Conservation (phyloP, 2,888 invertebrate species). For the Meteorus cinctellus region DNA sequence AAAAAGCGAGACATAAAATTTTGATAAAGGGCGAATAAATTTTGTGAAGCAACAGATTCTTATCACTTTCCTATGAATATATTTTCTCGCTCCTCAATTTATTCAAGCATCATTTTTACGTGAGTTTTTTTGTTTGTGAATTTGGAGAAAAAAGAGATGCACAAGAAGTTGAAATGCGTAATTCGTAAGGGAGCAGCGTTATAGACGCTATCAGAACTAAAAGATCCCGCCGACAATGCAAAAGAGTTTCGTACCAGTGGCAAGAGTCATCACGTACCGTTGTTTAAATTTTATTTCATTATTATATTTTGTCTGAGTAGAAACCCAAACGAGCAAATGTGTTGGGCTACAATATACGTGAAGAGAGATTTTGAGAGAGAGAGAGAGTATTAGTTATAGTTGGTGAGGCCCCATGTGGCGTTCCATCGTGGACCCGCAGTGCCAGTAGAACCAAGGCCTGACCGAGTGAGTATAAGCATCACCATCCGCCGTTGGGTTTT, state of each 20-base stretch:
- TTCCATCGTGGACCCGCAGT: slow-evolving; percentile 24
- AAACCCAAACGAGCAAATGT: neutral
- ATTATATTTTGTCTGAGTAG: slow-evolving; percentile 2
- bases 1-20: neutral
- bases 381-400: neutral
- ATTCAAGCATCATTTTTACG: neutral
- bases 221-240: slow-evolving; percentile 28
- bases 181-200: slow-evolving; percentile 29
- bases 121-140: neutral
- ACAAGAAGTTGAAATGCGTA: slow-evolving; percentile 24
- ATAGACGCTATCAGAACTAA: slow-evolving; percentile 21
- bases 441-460: slow-evolving; percentile 13
- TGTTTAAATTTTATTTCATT: slow-evolving; percentile 32
- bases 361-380: neutral
- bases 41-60: neutral
- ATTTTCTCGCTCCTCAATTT: neutral
- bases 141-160: neutral
- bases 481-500: slow-evolving; percentile 32
- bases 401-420: slow-evolving; percentile 35
- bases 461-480: neutral
- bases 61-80: neutral
- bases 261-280: slow-evolving; percentile 12
- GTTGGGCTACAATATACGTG: neutral
- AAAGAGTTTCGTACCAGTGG: slow-evolving; percentile 9
- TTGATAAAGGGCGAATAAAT: neutral